Base-by-base conservation (phyloP, 2,113 vertebrate species). In the Seriola aureovittata region DNA sequence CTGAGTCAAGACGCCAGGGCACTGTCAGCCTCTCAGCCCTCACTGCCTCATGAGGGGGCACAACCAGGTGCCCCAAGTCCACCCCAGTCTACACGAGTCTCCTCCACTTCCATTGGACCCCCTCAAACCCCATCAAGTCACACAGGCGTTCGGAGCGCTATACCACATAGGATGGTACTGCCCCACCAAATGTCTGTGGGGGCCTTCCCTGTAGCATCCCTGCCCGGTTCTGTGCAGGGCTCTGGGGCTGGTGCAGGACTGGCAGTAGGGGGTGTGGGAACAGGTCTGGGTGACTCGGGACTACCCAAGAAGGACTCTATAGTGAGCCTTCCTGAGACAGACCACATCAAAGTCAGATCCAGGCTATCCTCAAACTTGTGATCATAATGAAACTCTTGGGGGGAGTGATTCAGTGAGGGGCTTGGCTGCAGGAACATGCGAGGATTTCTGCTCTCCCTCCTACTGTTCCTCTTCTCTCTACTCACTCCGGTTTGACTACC, bases 351-450 rank as follows among this genome's bases (percentile, higher is more conserved):
- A 82, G 75, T 96, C 74, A 96, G 96, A 95, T 96, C 97, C 69
- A 96, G 96, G 95, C 96, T 99, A 66, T 97, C 97, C 21, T 99
- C 97, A 94, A 98, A 98, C 91, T 98, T 99, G 97, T 99, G 97
- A 99, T 96, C 94, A 78, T 92, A 23, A 85, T 89, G 83, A n/a
- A 78, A 86, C 68, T 80, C 36, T 78, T 64, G 48, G 64, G 73
- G 55, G 62, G 46, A 82, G 63, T 74, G 83, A 84, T 57, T 81
- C 71, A 50, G 1, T 19, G 32, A 88, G 54, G 66, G 80, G 25
- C 55, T 63, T n/a, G 50, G 69, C 67, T 58, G 67, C 78, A 74
- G 68, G 62, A 74, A 69, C 79, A 71, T 0, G 5, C 46, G 29
- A 36, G 36, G 59, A 48, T 65, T 73, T 38, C 48, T 62, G 72